Conservation (phyloP, 2,113 vertebrate species). For the Galemys pyrenaicus region DNA sequence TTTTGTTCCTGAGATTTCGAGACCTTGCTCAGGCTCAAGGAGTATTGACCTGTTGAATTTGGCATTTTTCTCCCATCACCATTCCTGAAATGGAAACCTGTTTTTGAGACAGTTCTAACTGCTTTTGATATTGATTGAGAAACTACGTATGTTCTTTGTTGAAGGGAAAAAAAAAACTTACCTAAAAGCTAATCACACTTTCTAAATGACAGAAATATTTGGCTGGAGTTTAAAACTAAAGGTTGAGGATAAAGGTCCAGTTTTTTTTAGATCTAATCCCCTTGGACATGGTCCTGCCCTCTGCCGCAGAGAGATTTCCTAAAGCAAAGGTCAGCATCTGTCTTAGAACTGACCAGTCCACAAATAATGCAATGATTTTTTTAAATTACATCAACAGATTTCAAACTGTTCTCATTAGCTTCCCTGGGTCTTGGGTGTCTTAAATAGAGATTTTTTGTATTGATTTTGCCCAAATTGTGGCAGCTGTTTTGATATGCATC, state of each 20-base stretch:
- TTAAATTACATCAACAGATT: neutral
- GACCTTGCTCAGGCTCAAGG: neutral
- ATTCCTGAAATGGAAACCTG: neutral
- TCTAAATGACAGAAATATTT: slow-evolving; percentile 75
- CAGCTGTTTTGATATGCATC: neutral
- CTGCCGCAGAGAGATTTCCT: slow-evolving; percentile 12
- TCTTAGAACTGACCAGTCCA: slow-evolving; percentile 35
- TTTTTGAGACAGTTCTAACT: slow-evolving; percentile 12
- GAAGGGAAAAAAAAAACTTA: slow-evolving; percentile 7
- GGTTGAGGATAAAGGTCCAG: slow-evolving; percentile 66
- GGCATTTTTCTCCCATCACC: neutral
- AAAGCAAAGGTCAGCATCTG: slow-evolving; percentile 71
- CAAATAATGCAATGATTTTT: neutral
- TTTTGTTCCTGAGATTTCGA: neutral
- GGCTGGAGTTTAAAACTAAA: slow-evolving; percentile 68
- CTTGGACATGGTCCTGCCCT: neutral
- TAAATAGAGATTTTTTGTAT: neutral
- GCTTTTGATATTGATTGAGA: slow-evolving; percentile 42
- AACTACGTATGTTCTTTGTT: neutral
- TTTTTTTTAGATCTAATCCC: slow-evolving; percentile 57
- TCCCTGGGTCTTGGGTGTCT: neutral
- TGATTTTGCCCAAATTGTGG: neutral
- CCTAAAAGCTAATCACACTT: slow-evolving; percentile 62
- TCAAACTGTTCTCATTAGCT: neutral
- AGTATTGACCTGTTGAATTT: neutral